phyloP scores from a whole-genome alignment of 2,888 invertebrate species.

The Tridacna gigas region DNA sequence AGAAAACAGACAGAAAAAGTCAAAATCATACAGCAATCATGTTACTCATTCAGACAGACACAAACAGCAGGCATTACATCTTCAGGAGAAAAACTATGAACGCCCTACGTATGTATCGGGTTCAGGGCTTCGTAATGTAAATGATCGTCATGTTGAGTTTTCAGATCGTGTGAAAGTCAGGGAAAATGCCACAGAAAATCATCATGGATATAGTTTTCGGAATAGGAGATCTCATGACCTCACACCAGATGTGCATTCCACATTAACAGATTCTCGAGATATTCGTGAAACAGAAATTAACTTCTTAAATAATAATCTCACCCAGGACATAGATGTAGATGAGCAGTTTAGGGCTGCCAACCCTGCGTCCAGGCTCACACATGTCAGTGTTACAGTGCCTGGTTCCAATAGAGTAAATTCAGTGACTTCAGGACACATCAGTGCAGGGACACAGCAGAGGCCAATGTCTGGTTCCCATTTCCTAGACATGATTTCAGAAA shows the following conservation, averaged over 20 bases:
- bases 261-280: slow-evolving; percentile 75
- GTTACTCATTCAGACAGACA: slow-evolving; percentile 33
- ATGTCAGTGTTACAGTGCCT: slow-evolving; percentile 73
- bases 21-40: slow-evolving; percentile 35
- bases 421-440: slow-evolving; percentile 34
- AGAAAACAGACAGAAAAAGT: slow-evolving; percentile 30
- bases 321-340: slow-evolving; percentile 51
- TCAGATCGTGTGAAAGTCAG: slow-evolving; percentile 44
- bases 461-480: slow-evolving; percentile 42
- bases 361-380: slow-evolving; percentile 58
- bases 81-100: slow-evolving; percentile 57
- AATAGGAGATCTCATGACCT: slow-evolving; percentile 6
- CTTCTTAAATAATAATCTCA: slow-evolving; percentile 75
- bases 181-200: slow-evolving; percentile 40
- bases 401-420: slow-evolving; percentile 53
- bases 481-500: slow-evolving; percentile 57
- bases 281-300: slow-evolving; percentile 78
- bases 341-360: slow-evolving; percentile 29
- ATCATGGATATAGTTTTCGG: slow-evolving; percentile 36
- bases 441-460: slow-evolving; percentile 31
- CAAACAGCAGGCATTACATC: slow-evolving; percentile 34
- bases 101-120: neutral
- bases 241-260: slow-evolving; percentile 58
- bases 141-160: slow-evolving; percentile 58
- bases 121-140: neutral